phyloP scores from a whole-genome alignment of 2,888 invertebrate species.

The Arge pagana region DNA sequence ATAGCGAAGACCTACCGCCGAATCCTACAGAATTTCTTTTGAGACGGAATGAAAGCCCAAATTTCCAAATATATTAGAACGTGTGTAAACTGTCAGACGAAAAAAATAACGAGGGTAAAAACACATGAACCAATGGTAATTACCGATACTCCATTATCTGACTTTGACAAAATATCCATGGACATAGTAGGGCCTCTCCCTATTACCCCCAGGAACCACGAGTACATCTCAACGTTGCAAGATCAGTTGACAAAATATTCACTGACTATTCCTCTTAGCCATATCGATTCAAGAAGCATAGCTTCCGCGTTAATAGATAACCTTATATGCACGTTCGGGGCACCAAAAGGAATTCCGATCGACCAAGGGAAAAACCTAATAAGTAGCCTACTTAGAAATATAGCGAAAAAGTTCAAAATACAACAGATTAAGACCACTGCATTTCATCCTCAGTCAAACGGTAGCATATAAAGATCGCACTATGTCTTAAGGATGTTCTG shows the following conservation, averaged over 20 bases:
- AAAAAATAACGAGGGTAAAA: too few relatives aligned
- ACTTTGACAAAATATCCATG: too few relatives aligned
- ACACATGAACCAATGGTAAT: too few relatives aligned
- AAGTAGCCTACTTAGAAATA: slow-evolving; percentile 5
- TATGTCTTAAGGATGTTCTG: too few relatives aligned
- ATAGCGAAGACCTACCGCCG: too few relatives aligned
- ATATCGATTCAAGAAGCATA: slow-evolving; percentile 2
- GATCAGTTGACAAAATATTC: slow-evolving; percentile 6
- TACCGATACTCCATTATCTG: too few relatives aligned
- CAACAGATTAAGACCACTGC: slow-evolving; percentile 13
- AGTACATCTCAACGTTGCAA: slow-evolving; percentile 9
- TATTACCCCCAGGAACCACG: too few relatives aligned
- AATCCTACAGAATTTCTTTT: too few relatives aligned
- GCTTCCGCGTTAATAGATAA: slow-evolving; percentile 13
- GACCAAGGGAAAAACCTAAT: slow-evolving; percentile 16
- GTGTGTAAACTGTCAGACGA: too few relatives aligned
- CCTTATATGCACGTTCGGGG: slow-evolving; percentile 13
- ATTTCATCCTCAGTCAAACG: slow-evolving; percentile 20
- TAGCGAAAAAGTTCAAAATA: slow-evolving; percentile 15
- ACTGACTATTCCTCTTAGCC: slow-evolving; percentile 4
- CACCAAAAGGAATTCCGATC: slow-evolving; percentile 7
- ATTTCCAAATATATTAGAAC: too few relatives aligned
- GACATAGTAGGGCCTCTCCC: too few relatives aligned
- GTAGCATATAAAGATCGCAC: slow-evolving; percentile 12
- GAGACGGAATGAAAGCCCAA: too few relatives aligned